Evolutionary conservation across 2,113 vertebrate species (phyloP).

Genomic region (Pseudorasbora parva): DNA sequence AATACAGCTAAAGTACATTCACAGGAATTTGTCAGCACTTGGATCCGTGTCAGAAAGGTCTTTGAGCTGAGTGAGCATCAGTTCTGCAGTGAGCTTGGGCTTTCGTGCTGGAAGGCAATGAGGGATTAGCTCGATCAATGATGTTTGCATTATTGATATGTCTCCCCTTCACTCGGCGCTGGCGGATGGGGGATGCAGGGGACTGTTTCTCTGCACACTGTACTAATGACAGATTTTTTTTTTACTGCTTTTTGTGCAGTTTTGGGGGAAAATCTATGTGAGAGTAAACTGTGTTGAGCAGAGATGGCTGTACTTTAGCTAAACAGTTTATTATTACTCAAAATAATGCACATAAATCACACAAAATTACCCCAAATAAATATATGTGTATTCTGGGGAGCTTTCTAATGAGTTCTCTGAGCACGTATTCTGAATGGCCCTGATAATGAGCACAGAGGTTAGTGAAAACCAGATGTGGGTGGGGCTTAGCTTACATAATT

Average conservation of each 20-base stretch:
- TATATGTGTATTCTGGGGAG: too few relatives aligned
- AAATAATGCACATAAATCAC: too few relatives aligned
- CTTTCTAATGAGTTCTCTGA: too few relatives aligned
- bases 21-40: not conserved
- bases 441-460: not conserved
- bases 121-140: slow-evolving; percentile 60
- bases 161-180: slow-evolving; percentile 50
- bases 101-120: slow-evolving; percentile 57
- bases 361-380: too few relatives aligned
- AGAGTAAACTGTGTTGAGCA: not conserved
- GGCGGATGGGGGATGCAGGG: not conserved
- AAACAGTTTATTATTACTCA: not conserved
- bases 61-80: slow-evolving; percentile 41
- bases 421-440: too few relatives aligned
- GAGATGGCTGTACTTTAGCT: not conserved
- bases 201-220: slow-evolving; percentile 38
- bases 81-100: not conserved
- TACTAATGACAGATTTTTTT: not conserved
- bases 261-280: not conserved
- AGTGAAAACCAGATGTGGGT: not conserved
- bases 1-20: not conserved
- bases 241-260: not conserved
- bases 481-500: not conserved
- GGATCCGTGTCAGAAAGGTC: slow-evolving; percentile 18
- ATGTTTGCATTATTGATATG: slow-evolving; percentile 76